Percentiles rank a stretch among this genome's conserved stretches.
Conservation (phyloP, 1,140 invertebrate species). For the Pogonomyrmex barbatus region DNA sequence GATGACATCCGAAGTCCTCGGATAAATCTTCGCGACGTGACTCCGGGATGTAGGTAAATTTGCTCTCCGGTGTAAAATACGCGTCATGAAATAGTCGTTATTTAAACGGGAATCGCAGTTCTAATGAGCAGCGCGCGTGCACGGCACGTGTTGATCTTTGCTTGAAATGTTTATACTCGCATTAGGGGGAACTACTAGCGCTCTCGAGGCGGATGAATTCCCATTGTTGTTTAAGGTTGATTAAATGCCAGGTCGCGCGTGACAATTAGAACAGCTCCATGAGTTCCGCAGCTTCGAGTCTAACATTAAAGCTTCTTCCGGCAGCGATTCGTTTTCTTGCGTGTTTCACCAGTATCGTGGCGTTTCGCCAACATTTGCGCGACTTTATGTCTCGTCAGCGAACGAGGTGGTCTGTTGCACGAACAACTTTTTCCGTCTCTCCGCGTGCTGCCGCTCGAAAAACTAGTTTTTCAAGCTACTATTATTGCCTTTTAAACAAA, state of each 20-base stretch:
- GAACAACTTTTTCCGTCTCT: slow-evolving; percentile 8
- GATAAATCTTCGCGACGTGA: slow-evolving; percentile 41
- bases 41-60: slow-evolving; percentile 42
- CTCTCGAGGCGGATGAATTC: background rate
- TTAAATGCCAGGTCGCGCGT: slow-evolving; percentile 12
- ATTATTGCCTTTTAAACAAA: slow-evolving; percentile 26
- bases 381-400: slow-evolving; percentile 36
- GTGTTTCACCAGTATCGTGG: background rate
- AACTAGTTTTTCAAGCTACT: background rate
- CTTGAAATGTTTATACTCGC: slow-evolving; percentile 43
- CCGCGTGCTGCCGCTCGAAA: background rate
- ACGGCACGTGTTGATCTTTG: slow-evolving; percentile 47
- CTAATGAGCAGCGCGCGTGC: slow-evolving; percentile 21
- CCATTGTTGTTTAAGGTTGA: slow-evolving; percentile 17
- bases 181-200: background rate
- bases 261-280: slow-evolving; percentile 12
- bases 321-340: slow-evolving; percentile 24
- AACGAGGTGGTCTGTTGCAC: slow-evolving; percentile 11
- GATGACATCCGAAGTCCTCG: slow-evolving; percentile 18
- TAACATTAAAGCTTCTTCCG: background rate
- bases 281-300: background rate
- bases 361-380: slow-evolving; percentile 35
- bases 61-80: slow-evolving; percentile 35
- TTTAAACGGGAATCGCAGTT: slow-evolving; percentile 25
- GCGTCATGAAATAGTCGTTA: slow-evolving; percentile 50